Base-by-base conservation (phyloP, 2,797 vertebrate species). In the Artibeus lituratus region DNA sequence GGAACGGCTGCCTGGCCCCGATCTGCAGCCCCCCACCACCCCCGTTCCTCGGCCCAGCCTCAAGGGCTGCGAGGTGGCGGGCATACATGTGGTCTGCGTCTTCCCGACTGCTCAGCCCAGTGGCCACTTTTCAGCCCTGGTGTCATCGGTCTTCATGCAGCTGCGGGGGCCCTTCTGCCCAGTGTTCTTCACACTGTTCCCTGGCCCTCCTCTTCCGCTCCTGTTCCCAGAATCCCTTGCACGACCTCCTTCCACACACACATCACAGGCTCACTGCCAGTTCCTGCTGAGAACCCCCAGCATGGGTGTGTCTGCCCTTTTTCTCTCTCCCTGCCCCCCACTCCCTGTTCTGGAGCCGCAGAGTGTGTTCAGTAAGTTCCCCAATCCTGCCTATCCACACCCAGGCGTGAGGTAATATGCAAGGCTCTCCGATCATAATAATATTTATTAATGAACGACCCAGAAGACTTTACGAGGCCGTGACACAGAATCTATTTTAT, bases 11-110 rank as follows among this genome's bases (percentile, higher is more conserved):
- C 22, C 53, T 55, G 35, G 26, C 69, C 26, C n/a, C 18, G 0
- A 7, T 37, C 37, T 72, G 47, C 59, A 72, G 2, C 10, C 82
- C 11, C 32, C 89, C 15, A 26, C 39, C 1, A 53, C 14, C 12
- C 37, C 2, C 18, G 29, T n/a, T 49, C 57, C 37, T 89, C 62
- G 59, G 0, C 10, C 19, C 12, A 21, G 12, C 16, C 8, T 0
- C 47, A 32, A 21, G 14, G 14, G 35, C 29, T n/a, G 5, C 9
- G 10, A 16, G 74, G 5, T 14, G 10, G 39, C 1, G 44, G n/a
- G 37, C 14, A 10, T 10, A 24, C 24, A 2, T 57, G 55, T 26
- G 24, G 15, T 8, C 2, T 0, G 2, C 35, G 2, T 81, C 81
- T 16, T 69, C 69, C 67, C 35, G 9, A 26, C n/a, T 24, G 11